Evolutionary conservation across 2,888 invertebrate genomes (phyloP), one percentile per base, ranked within the genome.

Genomic region (Euspilapteryx auroguttella): DNA sequence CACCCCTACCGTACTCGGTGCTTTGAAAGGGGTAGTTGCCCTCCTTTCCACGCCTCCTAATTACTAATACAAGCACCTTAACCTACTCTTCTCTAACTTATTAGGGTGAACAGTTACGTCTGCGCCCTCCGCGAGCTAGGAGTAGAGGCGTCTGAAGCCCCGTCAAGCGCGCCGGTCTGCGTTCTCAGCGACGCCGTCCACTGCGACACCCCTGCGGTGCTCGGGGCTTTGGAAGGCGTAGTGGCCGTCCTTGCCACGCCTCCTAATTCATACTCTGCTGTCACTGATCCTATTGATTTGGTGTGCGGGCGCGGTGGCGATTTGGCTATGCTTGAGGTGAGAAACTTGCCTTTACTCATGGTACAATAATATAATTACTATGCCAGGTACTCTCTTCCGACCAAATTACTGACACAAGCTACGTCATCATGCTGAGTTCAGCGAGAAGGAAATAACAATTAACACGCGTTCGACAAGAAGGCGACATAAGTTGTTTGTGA

Each of bases 271-370:
- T 89, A 87, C 47, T 87, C 88, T 0, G 87, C 88, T 1, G 84
- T 90, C 13, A 78, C 78, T 0, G 89, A 90, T 49, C 87, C 89
- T 0, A 88, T 90, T 3, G 89, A 90, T 44, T 62, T 90, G 42
- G 88, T 85, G n/a, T 87, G 86, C 40, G 85, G 85, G 4, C 78
- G 89, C 17, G 89, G 87, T 2, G 90, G 90, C 0, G 89, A 90
- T 49, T 61, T 87, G 4, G 77, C 81, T 8, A 85, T 90, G 79
- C 62, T 91, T 27, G 87, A 89, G 69, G 81, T 82, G 10, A 39
- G 27, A 21, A 8, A 8, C 21, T 9, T 11, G 12, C 11, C 14
- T 13, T 21, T 14, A 6, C 12, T 10, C 7, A 27, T 27, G 9
- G 9, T n/a, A n/a, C n/a, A n/a, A n/a, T n/a, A n/a, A n/a, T n/a